These are phyloP conservation scores for Cydia strobilella DNA, from an alignment of 1,140 invertebrate species.

Conservation along the genomic window DNA sequence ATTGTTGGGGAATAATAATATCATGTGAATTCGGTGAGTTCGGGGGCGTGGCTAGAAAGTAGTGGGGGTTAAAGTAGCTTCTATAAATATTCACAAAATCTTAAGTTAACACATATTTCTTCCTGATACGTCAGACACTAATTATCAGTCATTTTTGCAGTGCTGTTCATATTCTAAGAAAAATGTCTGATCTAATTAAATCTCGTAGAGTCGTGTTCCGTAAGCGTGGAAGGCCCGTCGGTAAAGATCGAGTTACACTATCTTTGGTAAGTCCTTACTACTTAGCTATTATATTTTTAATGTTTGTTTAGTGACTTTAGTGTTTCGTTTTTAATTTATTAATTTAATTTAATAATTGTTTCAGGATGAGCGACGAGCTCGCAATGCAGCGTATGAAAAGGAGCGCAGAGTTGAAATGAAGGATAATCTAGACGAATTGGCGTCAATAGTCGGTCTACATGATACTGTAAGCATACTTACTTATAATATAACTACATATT, in stretches of 20 bases:
- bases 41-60: background rate
- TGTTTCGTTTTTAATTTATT: no score
- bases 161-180: no score
- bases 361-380: background rate
- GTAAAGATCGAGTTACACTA: slow-evolving; percentile 1
- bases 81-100: background rate
- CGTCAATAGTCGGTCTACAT: background rate
- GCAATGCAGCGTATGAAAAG: slow-evolving; percentile 6
- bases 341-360: no score
- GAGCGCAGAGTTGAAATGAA: background rate
- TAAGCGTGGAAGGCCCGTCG: slow-evolving; percentile 8
- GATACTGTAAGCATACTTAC: background rate
- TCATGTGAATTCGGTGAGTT: no score
- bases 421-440: background rate
- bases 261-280: background rate
- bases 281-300: no score
- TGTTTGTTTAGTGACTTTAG: background rate
- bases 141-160: background rate
- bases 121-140: background rate
- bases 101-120: background rate
- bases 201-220: background rate
- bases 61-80: background rate
- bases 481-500: no score
- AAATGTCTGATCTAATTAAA: background rate
- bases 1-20: no score